Conservation (phyloP, 2,888 invertebrate genomes). For the Lycocerus yunnanus region DNA sequence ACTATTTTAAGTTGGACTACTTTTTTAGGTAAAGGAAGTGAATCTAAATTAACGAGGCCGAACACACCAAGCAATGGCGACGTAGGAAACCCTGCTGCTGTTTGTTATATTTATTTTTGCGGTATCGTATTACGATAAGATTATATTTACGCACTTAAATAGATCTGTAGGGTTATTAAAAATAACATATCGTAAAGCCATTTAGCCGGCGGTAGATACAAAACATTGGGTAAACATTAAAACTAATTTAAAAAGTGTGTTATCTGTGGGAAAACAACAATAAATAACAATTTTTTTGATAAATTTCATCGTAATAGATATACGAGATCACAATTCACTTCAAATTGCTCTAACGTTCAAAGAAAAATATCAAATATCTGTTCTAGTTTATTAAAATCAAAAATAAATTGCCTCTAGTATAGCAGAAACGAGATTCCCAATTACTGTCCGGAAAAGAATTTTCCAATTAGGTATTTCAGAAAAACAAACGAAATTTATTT, state of each 20-base stretch:
- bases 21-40: conserved; percentile 6
- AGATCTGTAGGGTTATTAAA: conserved; percentile 11
- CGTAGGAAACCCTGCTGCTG: conserved; percentile 12
- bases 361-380: background rate
- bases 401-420: background rate
- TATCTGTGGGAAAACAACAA: conserved; percentile 1
- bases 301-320: background rate
- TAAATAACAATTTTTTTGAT: background rate
- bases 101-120: conserved; percentile 19
- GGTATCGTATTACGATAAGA: conserved; percentile 20
- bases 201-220: conserved; percentile 1
- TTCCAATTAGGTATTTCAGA: background rate
- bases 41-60: background rate
- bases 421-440: background rate
- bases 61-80: conserved; percentile 7
- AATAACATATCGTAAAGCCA: conserved; percentile 5
- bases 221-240: background rate
- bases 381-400: background rate
- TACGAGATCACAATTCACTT: background rate
- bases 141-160: conserved; percentile 13
- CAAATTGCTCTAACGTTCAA: background rate
- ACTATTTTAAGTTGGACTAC: background rate
- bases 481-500: background rate
- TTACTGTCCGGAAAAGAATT: background rate
- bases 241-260: background rate